Percentiles rank a stretch among this genome's conserved stretches.
These are phyloP conservation scores for Arctopsyche grandis DNA, from an alignment of 1,140 invertebrate species.

Conservation along the genomic window DNA sequence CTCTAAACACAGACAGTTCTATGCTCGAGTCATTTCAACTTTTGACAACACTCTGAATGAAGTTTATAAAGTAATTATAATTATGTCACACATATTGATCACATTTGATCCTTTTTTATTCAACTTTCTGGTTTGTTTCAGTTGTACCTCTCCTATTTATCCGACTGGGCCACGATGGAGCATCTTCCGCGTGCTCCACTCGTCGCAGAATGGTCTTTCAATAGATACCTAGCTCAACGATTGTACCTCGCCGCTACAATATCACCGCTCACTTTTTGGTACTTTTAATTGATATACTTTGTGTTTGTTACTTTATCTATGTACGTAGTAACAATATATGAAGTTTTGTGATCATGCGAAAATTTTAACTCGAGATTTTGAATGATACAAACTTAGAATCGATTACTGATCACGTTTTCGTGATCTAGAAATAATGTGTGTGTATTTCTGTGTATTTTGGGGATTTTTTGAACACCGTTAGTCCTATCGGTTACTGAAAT, in stretches of 20 bases:
- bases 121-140: conserved; percentile 53
- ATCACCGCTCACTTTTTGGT: conserved; percentile 61
- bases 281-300: background rate
- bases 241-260: conserved; percentile 57
- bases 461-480: too few species aligned
- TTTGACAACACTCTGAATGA: conserved; percentile 83
- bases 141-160: conserved; percentile 63
- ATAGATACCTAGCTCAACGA: conserved; percentile 58
- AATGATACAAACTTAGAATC: too few species aligned
- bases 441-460: too few species aligned
- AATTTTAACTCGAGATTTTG: too few species aligned
- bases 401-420: too few species aligned
- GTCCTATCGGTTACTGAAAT: too few species aligned
- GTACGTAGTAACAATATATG: too few species aligned
- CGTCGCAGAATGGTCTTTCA: conserved; percentile 62
- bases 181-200: conserved; percentile 58
- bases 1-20: conserved; percentile 61
- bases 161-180: conserved; percentile 62
- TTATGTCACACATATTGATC: background rate
- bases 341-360: too few species aligned
- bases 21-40: conserved; percentile 72
- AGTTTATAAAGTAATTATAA: conserved; percentile 70
- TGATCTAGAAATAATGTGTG: too few species aligned
- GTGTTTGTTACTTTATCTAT: too few species aligned
- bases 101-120: background rate